These are phyloP conservation scores for Gymnodraco acuticeps DNA, from an alignment of 2,797 vertebrate genomes.

Conservation along the genomic window DNA sequence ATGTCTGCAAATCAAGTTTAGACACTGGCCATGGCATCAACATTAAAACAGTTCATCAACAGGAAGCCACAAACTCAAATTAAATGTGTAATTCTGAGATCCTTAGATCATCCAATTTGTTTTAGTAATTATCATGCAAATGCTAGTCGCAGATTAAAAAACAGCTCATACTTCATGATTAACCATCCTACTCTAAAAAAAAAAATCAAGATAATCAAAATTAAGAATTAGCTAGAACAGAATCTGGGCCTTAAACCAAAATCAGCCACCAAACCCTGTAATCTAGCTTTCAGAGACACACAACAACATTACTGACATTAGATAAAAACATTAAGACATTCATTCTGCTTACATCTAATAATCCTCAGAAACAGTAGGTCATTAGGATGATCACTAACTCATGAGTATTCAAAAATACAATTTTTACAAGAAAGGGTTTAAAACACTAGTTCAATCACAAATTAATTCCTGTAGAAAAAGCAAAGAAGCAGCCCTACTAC, in stretches of 20 bases:
- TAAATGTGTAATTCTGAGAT: not conserved
- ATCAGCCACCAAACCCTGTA: not conserved
- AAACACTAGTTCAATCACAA: not conserved
- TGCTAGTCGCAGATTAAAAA: not conserved
- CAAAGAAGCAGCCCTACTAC: not conserved
- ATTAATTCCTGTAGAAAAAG: not conserved
- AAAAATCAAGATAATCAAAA: not conserved
- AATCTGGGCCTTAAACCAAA: not conserved
- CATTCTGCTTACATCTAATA: not conserved
- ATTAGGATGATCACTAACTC: not conserved
- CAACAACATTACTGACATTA: not conserved
- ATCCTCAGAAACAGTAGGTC: not conserved
- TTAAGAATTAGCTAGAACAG: not conserved
- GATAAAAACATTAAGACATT: not conserved
- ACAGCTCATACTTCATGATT: not conserved
- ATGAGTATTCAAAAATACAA: not conserved
- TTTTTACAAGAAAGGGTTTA: not conserved
- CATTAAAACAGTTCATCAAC: not conserved
- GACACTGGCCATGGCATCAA: not conserved
- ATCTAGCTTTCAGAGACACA: not conserved
- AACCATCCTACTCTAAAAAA: not conserved
- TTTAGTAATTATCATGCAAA: not conserved
- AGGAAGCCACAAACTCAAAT: not conserved
- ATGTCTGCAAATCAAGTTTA: constrained; percentile 8
- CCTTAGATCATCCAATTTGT: not conserved